A percentile compares a stretch with the other conserved stretches of the same genome.
These are phyloP conservation scores for Morone chrysops DNA, from an alignment of 2,113 vertebrate genomes.

Conservation along the genomic window DNA sequence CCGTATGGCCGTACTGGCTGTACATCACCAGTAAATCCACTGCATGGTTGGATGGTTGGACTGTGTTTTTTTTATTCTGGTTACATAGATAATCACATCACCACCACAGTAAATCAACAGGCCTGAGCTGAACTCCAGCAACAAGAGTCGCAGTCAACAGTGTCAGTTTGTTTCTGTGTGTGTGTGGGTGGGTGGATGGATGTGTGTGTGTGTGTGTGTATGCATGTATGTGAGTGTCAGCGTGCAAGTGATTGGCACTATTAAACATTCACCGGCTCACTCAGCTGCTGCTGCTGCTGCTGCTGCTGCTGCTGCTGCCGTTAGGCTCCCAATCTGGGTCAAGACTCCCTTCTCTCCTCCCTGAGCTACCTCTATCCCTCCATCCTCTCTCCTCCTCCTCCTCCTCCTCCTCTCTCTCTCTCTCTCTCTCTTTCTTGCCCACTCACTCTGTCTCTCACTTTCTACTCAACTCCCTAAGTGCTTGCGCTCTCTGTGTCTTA, in stretches of 20 bases:
- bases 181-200: conserved; percentile 24
- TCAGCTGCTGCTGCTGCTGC: conserved; percentile 76
- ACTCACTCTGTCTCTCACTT: conserved; percentile 33
- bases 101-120: conserved; percentile 74
- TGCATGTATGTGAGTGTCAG: conserved; percentile 47
- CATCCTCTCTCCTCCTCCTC: conserved; percentile 47
- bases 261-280: conserved; percentile 84
- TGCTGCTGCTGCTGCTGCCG: conserved; percentile 66
- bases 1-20: neutral
- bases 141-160: conserved; percentile 80
- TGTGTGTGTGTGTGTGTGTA: conserved; percentile 19
- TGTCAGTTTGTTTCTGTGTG: conserved; percentile 42
- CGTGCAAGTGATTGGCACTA: conserved; percentile 71
- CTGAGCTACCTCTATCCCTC: conserved; percentile 76
- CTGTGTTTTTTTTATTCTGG: conserved; percentile 14
- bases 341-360: conserved; percentile 81
- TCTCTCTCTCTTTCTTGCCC: conserved; percentile 29
- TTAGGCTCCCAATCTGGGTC: conserved; percentile 83
- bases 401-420: conserved; percentile 10
- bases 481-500: conserved; percentile 43
- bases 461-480: conserved; percentile 63
- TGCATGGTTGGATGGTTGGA: conserved; percentile 11
- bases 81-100: conserved; percentile 51
- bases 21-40: conserved; percentile 30
- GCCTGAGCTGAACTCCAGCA: conserved; percentile 73